Evolutionary conservation across 2,797 vertebrate species (phyloP).

Genomic region (Myoxocephalus aenaeus): DNA sequence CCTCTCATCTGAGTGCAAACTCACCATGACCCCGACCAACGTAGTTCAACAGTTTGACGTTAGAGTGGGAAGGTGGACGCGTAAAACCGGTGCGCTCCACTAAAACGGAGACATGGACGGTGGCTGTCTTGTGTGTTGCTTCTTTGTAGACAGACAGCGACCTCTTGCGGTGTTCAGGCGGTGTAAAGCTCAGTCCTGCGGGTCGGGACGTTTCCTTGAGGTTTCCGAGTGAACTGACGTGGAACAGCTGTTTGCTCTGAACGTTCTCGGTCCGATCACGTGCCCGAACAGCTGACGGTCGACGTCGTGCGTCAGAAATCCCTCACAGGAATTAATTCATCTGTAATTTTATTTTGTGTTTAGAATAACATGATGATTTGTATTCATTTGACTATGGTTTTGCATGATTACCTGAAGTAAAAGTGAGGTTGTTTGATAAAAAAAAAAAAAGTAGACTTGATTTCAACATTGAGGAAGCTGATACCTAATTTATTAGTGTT

Average conservation of each 20-base stretch:
- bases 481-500: background rate
- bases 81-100: background rate
- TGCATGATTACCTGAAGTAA: no score
- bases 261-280: slow-evolving; percentile 22
- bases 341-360: background rate
- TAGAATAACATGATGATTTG: background rate
- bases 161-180: background rate
- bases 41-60: background rate
- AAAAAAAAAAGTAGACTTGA: no score
- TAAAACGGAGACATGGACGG: background rate
- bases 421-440: no score
- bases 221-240: background rate
- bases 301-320: slow-evolving; percentile 28
- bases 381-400: no score
- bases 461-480: background rate
- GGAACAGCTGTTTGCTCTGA: slow-evolving; percentile 35
- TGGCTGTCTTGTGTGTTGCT: background rate
- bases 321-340: background rate
- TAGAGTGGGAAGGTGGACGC: background rate
- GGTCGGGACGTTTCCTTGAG: background rate
- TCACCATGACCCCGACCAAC: slow-evolving; percentile 44
- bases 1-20: background rate
- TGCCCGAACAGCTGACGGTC: background rate
- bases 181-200: background rate
- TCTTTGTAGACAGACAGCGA: slow-evolving; percentile 11